Base-by-base conservation (phyloP, 2,797 vertebrate genomes). In the Todus mexicanus region DNA sequence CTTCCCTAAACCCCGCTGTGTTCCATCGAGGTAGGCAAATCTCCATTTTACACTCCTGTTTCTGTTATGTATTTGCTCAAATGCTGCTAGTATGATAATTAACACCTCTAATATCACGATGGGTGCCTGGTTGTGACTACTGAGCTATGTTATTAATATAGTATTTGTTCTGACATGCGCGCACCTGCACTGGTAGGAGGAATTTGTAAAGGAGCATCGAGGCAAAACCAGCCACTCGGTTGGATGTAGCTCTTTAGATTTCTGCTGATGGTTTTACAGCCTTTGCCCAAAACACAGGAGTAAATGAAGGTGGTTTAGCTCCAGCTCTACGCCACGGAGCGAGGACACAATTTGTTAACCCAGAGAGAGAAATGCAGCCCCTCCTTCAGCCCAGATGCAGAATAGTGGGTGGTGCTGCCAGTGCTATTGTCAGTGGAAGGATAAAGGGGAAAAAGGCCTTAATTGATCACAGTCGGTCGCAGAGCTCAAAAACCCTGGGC, bases 391-490 rank as follows among this genome's bases (percentile, higher is more conserved):
- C 71, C 77, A 88, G 80, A 92, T 90, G 88, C 71, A 87, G 68
- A 90, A 70, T 23, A 71, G 88, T 70, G 88, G 83, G 85, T 86
- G 88, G 87, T 92, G 78, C 87, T 92, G 95, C 66, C 71, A 86
- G 77, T 42, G 74, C 64, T 87, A 90, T 95, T 92, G 93, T 93
- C 85, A 86, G 68, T 64, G 68, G 64, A 75, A 92, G 45, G 80
- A 84, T 48, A 78, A 90, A 92, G 78, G 83, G 78, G 26, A 56
- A 84, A 92, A 91, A 84, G 45, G 56, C 69, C 57, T 45, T 89
- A 89, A 92, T 12, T 92, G 90, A 82, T 87, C 56, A 47, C 40
- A 93, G 75, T 53, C 43, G 76, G 23, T 79, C 84, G 83, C 63
- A 82, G 82, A 90, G 85, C 77, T 80, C 50, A 81, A 85, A 91